phyloP scores from a whole-genome alignment of 2,888 invertebrate genomes.

The Drosophila helvetica region DNA sequence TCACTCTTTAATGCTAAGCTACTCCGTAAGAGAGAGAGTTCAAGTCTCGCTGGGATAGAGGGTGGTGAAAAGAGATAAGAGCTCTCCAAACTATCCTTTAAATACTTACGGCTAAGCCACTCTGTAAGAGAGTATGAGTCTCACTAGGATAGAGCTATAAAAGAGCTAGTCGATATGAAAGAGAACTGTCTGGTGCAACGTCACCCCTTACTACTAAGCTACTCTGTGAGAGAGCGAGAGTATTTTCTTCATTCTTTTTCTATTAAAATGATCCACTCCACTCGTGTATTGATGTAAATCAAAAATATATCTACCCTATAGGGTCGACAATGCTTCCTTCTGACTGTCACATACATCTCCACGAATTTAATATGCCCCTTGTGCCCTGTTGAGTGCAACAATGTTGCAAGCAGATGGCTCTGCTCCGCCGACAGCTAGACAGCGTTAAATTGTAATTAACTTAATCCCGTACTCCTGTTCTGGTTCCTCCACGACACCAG shows the following conservation, averaged over 20 bases:
- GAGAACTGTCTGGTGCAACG: no score
- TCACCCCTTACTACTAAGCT: no score
- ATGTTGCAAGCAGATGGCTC: conserved; percentile 31
- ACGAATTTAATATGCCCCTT: neutral
- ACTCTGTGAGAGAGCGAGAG: neutral
- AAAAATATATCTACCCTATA: no score
- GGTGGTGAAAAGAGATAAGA: no score
- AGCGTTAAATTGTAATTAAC: conserved; percentile 46
- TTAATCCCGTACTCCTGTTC: conserved; percentile 26
- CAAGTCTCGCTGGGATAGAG: no score
- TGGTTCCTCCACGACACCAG: neutral
- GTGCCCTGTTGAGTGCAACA: conserved; percentile 16
- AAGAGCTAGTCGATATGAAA: no score
- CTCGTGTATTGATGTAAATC: no score
- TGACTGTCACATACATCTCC: neutral
- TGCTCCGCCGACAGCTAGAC: neutral
- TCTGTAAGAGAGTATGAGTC: no score
- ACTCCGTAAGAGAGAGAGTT: neutral
- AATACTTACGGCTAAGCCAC: no score
- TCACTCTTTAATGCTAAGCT: neutral
- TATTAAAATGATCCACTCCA: neutral
- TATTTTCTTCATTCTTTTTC: neutral
- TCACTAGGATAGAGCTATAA: no score
- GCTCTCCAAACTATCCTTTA: no score
- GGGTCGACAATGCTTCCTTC: neutral